Base-by-base conservation (phyloP, 2,888 invertebrate species). In the Itoplectis maculator region DNA sequence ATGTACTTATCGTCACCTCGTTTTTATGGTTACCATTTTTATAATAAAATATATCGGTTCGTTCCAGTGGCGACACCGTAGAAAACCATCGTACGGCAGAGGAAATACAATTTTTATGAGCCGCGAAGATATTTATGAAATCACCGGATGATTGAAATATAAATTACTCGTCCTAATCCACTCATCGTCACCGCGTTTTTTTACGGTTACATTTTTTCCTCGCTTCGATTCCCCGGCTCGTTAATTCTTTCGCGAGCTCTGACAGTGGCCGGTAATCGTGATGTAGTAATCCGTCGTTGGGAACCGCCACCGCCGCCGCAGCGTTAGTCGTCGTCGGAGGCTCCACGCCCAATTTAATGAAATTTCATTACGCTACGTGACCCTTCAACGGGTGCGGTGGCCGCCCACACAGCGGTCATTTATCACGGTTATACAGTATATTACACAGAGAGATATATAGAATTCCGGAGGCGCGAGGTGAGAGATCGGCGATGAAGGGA, bases 301-400 rank as follows among this genome's bases (percentile, higher is more conserved):
- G 69, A 56, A 13, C 23, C 65, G 42, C 45, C 45, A 23, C 23
- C 11, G 56, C 3, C n/a, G n/a, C n/a, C n/a, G n/a, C n/a, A n/a
- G n/a, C n/a, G n/a, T n/a, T n/a, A n/a, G 54, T 29, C 20, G 29
- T 20, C 23, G 54, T 8, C n/a, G 29, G 56, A 5, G 59, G 54
- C 54, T 23, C 61, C 18, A 61, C 61, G 49, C 54, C 45, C 49
- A 73, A 81, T 81, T 76, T 81, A 77, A 81, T 77, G 81, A 77
- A 81, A 81, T 81, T 81, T 81, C 81, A 81, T 81, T 81, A 77
- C 77, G 73, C 73, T 20, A 77, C 54, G 61, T 51, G 77, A 73
- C 51, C 72, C 61, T 61, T 73, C 59, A 49, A 9, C 49, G 45
- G 15, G 20, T 47, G 72, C 63, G 72, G 70, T 76, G 51, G n/a